Evolutionary conservation across 2,888 invertebrate genomes (phyloP), one percentile per base, ranked within the genome.

Genomic region (Melitaea athalia): DNA sequence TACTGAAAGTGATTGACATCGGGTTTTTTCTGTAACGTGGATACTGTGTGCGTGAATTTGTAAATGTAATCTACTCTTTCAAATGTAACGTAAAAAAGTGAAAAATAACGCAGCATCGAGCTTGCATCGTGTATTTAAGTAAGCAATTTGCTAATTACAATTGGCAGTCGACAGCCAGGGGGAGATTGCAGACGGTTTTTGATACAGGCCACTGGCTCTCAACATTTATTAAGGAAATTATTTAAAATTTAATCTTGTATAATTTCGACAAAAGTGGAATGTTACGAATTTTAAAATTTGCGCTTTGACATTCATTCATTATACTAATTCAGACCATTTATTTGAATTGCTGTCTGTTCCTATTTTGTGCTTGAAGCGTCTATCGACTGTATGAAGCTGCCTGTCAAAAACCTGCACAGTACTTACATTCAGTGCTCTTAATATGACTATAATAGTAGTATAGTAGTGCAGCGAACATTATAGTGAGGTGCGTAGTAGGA

Each of bases 111-210:
- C 59, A 60, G 63, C 62, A 71, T 65, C 55, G 33, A 68, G 62
- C 17, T 65, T 67, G 67, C 49, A 49, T 71, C 71, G 73, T 67
- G 64, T 75, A 74, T 76, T 76, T 75, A 71, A 75, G 76, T 72
- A 70, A 74, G 75, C 78, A 78, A 80, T 81, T 77, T 77, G 77
- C 78, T 82, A 80, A 82, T 81, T 81, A 79, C 77, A 78, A 80
- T 76, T 78, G 78, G 77, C 76, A 76, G 77, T 71, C 73, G 75
- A 74, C 78, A 70, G 72, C 60, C 62, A 60, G 70, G 71, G 72
- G 73, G 70, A 67, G 68, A 66, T 61, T 69, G 73, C 68, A 70
- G 74, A 71, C 66, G 63, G 70, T 59, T 68, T 72, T 63, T 71
- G 69, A 72, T 73, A 76, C 69, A 64, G 59, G 60, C 67, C 72